Conservation (phyloP, 2,888 invertebrate genomes). For the Macrostomum cliftonense region DNA sequence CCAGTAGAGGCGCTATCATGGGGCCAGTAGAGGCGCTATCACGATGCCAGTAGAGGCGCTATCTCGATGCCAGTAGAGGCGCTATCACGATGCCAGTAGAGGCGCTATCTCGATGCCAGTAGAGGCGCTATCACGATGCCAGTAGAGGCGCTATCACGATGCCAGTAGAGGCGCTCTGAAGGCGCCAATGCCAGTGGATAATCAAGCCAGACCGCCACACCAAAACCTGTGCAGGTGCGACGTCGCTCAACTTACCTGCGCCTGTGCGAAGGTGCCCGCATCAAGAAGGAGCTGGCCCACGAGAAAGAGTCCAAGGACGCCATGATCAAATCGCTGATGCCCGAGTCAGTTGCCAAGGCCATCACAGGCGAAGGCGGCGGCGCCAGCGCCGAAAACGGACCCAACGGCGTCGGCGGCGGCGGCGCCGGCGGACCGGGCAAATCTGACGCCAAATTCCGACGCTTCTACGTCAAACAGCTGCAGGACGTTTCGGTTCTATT, state of each 20-base stretch:
- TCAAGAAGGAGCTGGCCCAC: constrained; percentile 6
- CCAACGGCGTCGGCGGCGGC: constrained; percentile 21
- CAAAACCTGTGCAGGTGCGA: constrained; percentile 4
- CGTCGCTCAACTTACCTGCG: constrained; percentile 9
- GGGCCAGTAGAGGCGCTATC: too few relatives aligned
- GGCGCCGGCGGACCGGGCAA: constrained; percentile 16
- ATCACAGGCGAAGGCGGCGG: constrained; percentile 29
- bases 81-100: too few relatives aligned
- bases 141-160: too few relatives aligned
- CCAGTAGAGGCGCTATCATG: too few relatives aligned
- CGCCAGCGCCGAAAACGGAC: constrained; percentile 17
- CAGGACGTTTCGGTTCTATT: constrained; percentile 85
- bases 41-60: too few relatives aligned
- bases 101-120: too few relatives aligned
- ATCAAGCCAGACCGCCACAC: too few relatives aligned
- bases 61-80: too few relatives aligned
- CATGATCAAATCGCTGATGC: constrained; percentile 66
- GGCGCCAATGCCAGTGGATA: too few relatives aligned
- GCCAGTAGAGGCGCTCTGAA: too few relatives aligned
- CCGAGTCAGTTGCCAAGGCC: constrained; percentile 60
- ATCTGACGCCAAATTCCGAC: constrained; percentile 53
- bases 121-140: too few relatives aligned
- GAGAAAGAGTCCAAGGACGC: constrained; percentile 10
- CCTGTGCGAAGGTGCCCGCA: constrained; percentile 7
- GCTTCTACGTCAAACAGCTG: constrained; percentile 91